These are phyloP conservation scores for Anableps anableps DNA, from an alignment of 2,797 vertebrate genomes.

Conservation along the genomic window DNA sequence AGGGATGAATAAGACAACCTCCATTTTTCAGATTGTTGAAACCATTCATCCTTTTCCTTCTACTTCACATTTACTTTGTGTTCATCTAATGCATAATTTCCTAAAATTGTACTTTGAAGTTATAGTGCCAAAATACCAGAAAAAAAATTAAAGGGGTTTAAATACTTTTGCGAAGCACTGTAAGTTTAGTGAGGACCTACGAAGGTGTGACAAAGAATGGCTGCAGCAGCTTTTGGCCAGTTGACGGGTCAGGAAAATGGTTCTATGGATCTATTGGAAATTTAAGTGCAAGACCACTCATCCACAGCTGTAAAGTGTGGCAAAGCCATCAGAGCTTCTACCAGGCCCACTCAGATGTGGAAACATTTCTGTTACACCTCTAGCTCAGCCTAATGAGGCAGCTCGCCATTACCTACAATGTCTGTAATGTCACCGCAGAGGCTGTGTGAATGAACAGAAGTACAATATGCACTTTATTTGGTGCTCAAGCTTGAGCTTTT, in stretches of 20 bases:
- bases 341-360: conserved; percentile 40
- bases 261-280: conserved; percentile 37
- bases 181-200: conserved; percentile 10
- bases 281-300: conserved; percentile 27
- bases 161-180: not conserved
- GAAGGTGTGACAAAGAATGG: conserved; percentile 27
- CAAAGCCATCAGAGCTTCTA: conserved; percentile 38
- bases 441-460: conserved; percentile 27
- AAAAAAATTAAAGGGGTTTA: not conserved
- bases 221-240: conserved; percentile 41
- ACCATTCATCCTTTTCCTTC: not conserved
- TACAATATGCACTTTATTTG: conserved; percentile 17
- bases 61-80: not conserved
- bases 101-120: not conserved
- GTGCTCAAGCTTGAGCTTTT: conserved; percentile 12
- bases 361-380: conserved; percentile 51
- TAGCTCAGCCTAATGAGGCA: conserved; percentile 65
- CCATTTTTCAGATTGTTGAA: not conserved
- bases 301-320: conserved; percentile 50
- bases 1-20: not conserved
- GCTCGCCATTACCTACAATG: conserved; percentile 43
- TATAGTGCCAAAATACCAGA: not conserved
- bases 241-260: conserved; percentile 40
- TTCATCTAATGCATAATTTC: not conserved
- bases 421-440: conserved; percentile 34